Base-by-base conservation (phyloP, 2,888 invertebrate genomes). In the Isoperla grammatica region DNA sequence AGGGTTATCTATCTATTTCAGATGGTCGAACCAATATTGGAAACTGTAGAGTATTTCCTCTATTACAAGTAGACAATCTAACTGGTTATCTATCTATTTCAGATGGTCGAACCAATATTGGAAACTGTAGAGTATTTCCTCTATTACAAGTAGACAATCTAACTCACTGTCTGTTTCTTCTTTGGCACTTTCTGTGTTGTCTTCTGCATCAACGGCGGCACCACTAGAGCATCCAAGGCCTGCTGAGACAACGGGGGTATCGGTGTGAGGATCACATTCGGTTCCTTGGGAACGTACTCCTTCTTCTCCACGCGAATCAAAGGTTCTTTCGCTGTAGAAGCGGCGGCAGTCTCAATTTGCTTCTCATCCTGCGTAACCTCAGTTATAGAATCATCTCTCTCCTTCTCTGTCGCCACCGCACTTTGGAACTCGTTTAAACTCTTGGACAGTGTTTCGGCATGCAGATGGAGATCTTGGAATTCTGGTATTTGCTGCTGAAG, bases 401-500 rank as follows among this genome's bases (percentile, higher is more conserved):
- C 40, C 42, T 13, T 13, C 1, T 8, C 15, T 2, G 9, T 1
- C 9, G 22, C 40, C 19, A 17, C 35, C 35, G 22, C 6, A 12
- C 13, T 43, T 35, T 12, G 46, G 12, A 11, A 42, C 23, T 15
- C 5, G n/a, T 50, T 17, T 13, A 20, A 35, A 46, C 29, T 23
- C 4, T 48, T 1, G 8, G 42, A 19, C 13, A 22, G 49, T 13
- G 39, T 22, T 11, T 56, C 49, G 22, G n/a, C 39, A 4, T 43
- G 37, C 13, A 48, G 11, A 19, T 60, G 39, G 22, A 48, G 48
- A 17, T 54, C 55, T 13, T 49, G 43, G 6, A 48, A n/a, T 15
- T 40, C 56, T 29, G 29, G 4, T 8, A 29, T 6, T 8, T 29
- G 29, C 29, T 29, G 29, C 29, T 29, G 5, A 8, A 29, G 5